phyloP scores from a whole-genome alignment of 1,140 invertebrate genomes.

The Riptortus pedestris region DNA sequence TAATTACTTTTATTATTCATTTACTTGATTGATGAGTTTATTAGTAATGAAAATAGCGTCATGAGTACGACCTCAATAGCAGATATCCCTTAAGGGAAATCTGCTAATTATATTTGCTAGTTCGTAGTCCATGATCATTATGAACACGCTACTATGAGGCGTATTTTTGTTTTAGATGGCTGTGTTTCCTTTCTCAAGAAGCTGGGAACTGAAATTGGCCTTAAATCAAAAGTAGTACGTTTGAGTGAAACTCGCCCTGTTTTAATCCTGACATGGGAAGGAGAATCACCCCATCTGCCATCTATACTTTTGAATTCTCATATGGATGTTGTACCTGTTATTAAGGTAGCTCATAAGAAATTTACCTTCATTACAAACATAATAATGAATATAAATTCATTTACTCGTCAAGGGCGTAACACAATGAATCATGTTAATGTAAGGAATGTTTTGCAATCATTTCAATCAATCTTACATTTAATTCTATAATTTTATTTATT shows the following conservation, averaged over 20 bases:
- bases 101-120: too few relatives aligned
- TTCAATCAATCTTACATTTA: too few relatives aligned
- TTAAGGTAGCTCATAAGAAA: constrained; percentile 44
- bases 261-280: constrained; percentile 70
- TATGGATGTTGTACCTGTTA: constrained; percentile 91
- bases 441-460: too few relatives aligned
- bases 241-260: constrained; percentile 53
- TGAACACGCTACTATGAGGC: too few relatives aligned
- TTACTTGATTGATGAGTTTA: too few relatives aligned
- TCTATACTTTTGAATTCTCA: constrained; percentile 81
- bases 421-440: too few relatives aligned
- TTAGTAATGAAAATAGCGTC: too few relatives aligned
- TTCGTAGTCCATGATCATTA: too few relatives aligned
- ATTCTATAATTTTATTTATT: too few relatives aligned
- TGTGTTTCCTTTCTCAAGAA: constrained; percentile 59
- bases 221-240: constrained; percentile 49
- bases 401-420: background rate
- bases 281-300: constrained; percentile 54
- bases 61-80: too few relatives aligned
- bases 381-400: background rate
- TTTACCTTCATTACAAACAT: background rate
- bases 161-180: constrained; percentile 44
- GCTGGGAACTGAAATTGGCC: constrained; percentile 52
- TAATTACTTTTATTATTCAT: too few relatives aligned
- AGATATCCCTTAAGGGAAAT: too few relatives aligned